Evolutionary conservation across 1,140 invertebrate genomes (phyloP), one percentile per base, ranked within the genome.

Genomic region (Procambarus clarkii): DNA sequence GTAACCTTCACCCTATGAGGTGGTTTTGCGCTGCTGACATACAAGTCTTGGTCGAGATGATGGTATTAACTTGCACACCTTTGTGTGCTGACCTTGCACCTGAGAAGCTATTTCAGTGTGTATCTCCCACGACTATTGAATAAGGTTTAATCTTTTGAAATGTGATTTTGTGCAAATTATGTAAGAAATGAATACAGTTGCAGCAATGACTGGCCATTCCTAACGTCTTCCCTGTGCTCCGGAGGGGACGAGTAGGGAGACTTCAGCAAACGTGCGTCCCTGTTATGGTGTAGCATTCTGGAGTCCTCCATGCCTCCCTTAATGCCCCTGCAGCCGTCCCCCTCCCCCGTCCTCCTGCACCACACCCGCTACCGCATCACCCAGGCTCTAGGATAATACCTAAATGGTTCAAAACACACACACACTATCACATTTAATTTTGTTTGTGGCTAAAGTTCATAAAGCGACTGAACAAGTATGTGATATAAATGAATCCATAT

Each of bases 121-220:
- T n/a, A n/a, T n/a, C n/a, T n/a, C n/a, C n/a, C n/a, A n/a, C n/a
- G 90, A 84, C 90, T 91, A 86, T 91, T 91, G 90, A 91, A 71
- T 91, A 91, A 91, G 90, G 79, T n/a, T 91, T 86, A 86, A 86
- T 81, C 77, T 80, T 91, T 90, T 50, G 44, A 88, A 77, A 87
- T 83, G 81, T 83, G 81, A 83, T 83, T 83, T 54, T 83, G 69
- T 83, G 85, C 71, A 78, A 87, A 77, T 77, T 77, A 58, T 77
- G 69, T 74, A 86, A 71, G 84, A 86, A 34, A 86, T 74, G 50
- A 86, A 86, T 76, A 76, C 54, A 82, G 69, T 76, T 71, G 64
- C 74, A 89, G 78, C 64, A 82, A 76, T 82, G 78, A 89, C 82
- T 91, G 88, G 82, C 88, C 88, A 91, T 91, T 91, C 88, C 88